A percentile compares a stretch with the other conserved stretches of the same genome.
phyloP scores from a whole-genome alignment of 2,113 vertebrate genomes.

The Malurus cyaneus region DNA sequence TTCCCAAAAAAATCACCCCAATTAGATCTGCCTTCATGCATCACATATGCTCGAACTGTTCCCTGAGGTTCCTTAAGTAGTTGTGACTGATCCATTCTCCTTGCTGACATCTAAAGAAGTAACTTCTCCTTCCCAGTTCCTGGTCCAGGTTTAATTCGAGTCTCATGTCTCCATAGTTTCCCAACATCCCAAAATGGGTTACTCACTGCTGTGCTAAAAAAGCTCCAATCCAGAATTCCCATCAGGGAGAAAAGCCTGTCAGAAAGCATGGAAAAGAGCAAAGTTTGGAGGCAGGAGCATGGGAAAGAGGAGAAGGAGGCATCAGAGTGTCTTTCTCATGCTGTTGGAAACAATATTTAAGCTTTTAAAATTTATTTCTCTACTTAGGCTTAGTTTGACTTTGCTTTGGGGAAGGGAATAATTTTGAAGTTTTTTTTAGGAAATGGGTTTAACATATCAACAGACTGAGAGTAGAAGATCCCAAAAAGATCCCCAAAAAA shows the following conservation, averaged over 20 bases:
- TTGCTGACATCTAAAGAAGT: constrained; percentile 21
- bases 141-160: not conserved
- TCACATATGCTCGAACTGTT: not conserved
- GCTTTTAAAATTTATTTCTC: no score
- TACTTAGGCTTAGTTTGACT: no score
- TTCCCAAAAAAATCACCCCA: constrained; percentile 29
- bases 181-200: not conserved
- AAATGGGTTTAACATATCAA: no score
- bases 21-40: constrained; percentile 30
- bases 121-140: not conserved
- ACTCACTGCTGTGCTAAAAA: not conserved
- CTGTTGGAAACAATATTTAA: not conserved
- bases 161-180: not conserved
- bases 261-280: not conserved
- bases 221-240: not conserved
- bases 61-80: constrained; percentile 21
- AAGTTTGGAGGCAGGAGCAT: not conserved
- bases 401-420: no score
- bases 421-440: no score
- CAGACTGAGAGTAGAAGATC: no score
- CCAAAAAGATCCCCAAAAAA: no score
- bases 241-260: not conserved
- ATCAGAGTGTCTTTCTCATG: not conserved
- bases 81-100: constrained; percentile 47
- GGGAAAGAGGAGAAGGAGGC: not conserved